Base-by-base conservation (phyloP, 2,113 vertebrate species). In the Scatophagus argus region DNA sequence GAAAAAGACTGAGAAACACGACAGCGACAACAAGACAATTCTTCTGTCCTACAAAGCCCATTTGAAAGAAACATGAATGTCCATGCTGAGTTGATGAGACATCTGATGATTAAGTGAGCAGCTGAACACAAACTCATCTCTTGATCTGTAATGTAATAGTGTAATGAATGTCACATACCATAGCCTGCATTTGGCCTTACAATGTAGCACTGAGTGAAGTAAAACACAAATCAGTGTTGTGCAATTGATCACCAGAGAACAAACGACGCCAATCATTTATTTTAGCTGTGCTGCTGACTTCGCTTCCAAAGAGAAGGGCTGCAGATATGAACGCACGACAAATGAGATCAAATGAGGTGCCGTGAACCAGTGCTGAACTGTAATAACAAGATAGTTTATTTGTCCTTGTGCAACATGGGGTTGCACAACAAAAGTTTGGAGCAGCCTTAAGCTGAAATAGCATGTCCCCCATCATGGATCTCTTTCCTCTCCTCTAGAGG, bases 191-290 rank as follows among this genome's bases (percentile, higher is more conserved):
- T 34, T 51, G n/a, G 19, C 38, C 8, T 49, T 14, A 16, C 38
- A 55, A 5, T 66, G 43, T 27, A 82, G 32, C 31, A 27, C 55
- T 63, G 68, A 60, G 31, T 56, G 29, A 60, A 79, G 29, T 74
- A 38, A 67, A 56, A 60, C 47, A 77, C 41, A 55, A 88, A 72
- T 89, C 78, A 76, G 64, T 68, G 31, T 16, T 63, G 63, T 34
- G 49, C 41, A 77, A 51, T 59, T 58, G 81, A 80, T 78, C 66
- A 52, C 54, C 49, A 55, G 29, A 71, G 13, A 66, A 74, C 71
- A 82, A 43, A 62, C 52, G 78, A 63, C 31, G 12, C 32, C 74
- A 61, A 66, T 65, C 49, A 69, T 77, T 81, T 72, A 29, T 61
- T 62, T 58, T 16, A 43, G 23, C 38, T 29, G 13, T 63, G 67